These are phyloP conservation scores for Mastigias papua DNA, from an alignment of 30 jellyfish, hydroid and myxozoan species.

Conservation along the genomic window DNA sequence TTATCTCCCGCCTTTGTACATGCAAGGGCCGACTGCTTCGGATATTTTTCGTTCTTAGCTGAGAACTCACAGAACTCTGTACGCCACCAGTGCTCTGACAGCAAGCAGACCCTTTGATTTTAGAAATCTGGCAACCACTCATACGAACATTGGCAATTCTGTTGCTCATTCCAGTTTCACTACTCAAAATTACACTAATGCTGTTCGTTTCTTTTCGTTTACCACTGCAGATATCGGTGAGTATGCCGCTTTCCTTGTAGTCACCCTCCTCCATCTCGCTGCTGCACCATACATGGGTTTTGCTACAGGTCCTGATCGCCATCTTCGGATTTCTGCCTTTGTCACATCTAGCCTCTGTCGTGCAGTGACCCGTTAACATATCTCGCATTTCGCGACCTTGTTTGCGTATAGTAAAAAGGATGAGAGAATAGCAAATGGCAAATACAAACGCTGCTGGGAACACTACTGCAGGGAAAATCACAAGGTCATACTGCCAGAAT, in stretches of 20 bases:
- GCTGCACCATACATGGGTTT: background rate
- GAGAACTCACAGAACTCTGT: background rate
- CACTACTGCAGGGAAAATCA: constrained; percentile 23
- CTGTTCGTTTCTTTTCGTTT: background rate
- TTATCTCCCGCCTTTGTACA: constrained; percentile 20
- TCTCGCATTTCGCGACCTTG: constrained; percentile 11
- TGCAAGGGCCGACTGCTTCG: constrained; percentile 3
- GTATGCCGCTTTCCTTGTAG: background rate
- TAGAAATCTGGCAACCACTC: no score
- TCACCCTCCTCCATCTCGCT: background rate
- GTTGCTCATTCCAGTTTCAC: background rate
- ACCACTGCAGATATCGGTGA: no score
- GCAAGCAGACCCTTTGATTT: no score
- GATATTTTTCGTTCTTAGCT: background rate
- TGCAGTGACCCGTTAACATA: background rate
- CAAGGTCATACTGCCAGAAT: constrained; percentile 6
- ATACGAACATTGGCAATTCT: no score
- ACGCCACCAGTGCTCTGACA: no score
- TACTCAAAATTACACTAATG: background rate
- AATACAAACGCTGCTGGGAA: constrained; percentile 33
- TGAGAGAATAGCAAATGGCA: background rate
- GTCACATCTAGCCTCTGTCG: background rate
- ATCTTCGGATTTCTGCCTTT: background rate
- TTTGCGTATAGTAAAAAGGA: constrained; percentile 1
- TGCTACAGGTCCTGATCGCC: background rate